These are phyloP conservation scores for Sisor rabdophorus DNA, from an alignment of 2,113 vertebrate genomes.

Conservation along the genomic window DNA sequence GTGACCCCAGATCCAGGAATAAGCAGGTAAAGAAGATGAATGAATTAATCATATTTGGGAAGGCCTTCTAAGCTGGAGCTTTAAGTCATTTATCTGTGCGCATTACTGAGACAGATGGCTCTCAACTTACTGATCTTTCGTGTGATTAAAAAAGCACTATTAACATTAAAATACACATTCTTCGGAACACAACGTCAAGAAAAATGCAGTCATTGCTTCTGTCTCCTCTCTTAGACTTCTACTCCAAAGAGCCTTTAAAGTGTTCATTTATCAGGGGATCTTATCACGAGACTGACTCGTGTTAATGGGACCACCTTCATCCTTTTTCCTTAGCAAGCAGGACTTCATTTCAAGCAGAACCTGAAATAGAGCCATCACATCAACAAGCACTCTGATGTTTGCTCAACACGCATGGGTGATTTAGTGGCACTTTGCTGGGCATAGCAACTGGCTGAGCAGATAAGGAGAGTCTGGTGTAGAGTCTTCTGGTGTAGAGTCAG, in stretches of 20 bases:
- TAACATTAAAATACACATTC: conserved; percentile 38
- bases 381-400: conserved; percentile 25
- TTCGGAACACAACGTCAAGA: conserved; percentile 28
- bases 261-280: conserved; percentile 34
- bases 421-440: conserved; percentile 18
- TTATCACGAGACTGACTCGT: conserved; percentile 38
- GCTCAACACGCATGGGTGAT: conserved; percentile 26
- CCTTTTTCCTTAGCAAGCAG: conserved; percentile 19
- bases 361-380: conserved; percentile 37
- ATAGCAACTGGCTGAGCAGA: conserved; percentile 27
- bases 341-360: conserved; percentile 30
- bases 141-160: conserved; percentile 23
- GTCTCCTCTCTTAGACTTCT: conserved; percentile 37
- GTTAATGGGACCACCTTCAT: conserved; percentile 14
- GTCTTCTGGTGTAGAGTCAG: conserved; percentile 11
- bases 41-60: not conserved
- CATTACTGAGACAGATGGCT: conserved; percentile 23
- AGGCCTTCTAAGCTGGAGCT: conserved; percentile 10
- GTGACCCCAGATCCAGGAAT: no score
- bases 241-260: conserved; percentile 37
- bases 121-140: conserved; percentile 26
- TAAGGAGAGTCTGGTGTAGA: conserved; percentile 27
- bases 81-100: conserved; percentile 33
- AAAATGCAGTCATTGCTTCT: conserved; percentile 33
- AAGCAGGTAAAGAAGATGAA: no score